Conservation (phyloP, 2,113 vertebrate genomes). For the Crotalus viridis region DNA sequence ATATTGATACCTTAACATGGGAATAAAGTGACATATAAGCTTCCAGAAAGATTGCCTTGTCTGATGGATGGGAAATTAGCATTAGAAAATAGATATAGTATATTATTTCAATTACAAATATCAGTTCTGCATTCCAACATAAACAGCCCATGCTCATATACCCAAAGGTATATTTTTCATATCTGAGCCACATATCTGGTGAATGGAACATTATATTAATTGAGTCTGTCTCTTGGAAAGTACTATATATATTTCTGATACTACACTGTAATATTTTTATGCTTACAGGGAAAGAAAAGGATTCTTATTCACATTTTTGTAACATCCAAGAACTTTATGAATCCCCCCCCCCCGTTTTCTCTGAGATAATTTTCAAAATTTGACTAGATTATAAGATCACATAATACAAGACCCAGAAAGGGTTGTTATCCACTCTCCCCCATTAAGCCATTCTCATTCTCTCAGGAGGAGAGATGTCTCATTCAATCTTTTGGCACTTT, state of each 20-base stretch:
- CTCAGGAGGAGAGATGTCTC: background rate
- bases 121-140: background rate
- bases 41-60: background rate
- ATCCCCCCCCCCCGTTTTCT: background rate
- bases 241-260: background rate
- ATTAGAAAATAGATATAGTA: background rate
- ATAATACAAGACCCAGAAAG: background rate
- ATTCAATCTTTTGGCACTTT: background rate
- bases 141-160: background rate
- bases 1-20: background rate
- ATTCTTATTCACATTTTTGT: background rate
- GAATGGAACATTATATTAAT: background rate
- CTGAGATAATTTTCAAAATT: background rate
- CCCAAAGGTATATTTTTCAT: background rate
- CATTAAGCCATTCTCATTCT: background rate
- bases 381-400: background rate
- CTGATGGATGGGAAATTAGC: background rate
- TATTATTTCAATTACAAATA: background rate
- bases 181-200: background rate
- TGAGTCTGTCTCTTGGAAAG: background rate
- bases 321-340: background rate
- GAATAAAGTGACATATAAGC: background rate
- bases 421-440: background rate
- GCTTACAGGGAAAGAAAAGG: background rate
- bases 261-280: background rate